These are phyloP conservation scores for Heliconius ismenius DNA, from an alignment of 2,888 invertebrate species.

Conservation along the genomic window DNA sequence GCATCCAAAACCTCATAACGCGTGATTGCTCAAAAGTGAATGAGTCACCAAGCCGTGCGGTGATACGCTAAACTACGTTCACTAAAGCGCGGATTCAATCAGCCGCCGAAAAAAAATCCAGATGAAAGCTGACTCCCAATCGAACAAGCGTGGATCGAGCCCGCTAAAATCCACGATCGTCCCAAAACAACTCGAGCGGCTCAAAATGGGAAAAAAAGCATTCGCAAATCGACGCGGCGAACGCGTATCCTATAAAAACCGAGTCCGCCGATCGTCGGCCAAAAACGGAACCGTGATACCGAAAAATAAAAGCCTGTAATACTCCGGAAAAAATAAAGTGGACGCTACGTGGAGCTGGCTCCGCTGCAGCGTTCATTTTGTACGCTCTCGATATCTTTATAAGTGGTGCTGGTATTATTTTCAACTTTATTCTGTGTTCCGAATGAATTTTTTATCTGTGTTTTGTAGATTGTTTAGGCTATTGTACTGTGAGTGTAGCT, in stretches of 20 bases:
- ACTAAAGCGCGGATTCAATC: slow-evolving; percentile 80
- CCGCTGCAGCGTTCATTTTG: slow-evolving; percentile 53
- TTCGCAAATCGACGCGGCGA: slow-evolving; percentile 72
- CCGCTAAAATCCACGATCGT: slow-evolving; percentile 70
- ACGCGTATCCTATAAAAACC: slow-evolving; percentile 78
- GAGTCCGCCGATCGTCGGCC: slow-evolving; percentile 75
- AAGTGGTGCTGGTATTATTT: slow-evolving; percentile 53
- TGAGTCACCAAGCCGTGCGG: slow-evolving; percentile 67
- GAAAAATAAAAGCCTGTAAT: slow-evolving; percentile 79
- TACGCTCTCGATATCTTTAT: slow-evolving; percentile 67
- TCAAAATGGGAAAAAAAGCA: slow-evolving; percentile 69
- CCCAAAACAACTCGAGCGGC: slow-evolving; percentile 79
- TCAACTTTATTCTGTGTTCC: slow-evolving; percentile 41
- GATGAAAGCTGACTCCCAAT: slow-evolving; percentile 68
- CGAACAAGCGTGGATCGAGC: slow-evolving; percentile 72
- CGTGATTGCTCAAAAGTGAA: slow-evolving; percentile 66
- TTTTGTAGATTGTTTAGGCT: slow-evolving; percentile 35
- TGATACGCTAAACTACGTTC: slow-evolving; percentile 75
- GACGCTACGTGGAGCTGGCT: slow-evolving; percentile 54
- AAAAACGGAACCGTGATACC: slow-evolving; percentile 81
- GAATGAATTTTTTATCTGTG: slow-evolving; percentile 35
- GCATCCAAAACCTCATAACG: slow-evolving; percentile 57
- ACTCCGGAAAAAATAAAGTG: slow-evolving; percentile 75
- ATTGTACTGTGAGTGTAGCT: slow-evolving; percentile 24
- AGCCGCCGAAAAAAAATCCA: slow-evolving; percentile 67